Evolutionary conservation across 2,113 vertebrate species (phyloP).

Genomic region (Oxyura jamaicensis): DNA sequence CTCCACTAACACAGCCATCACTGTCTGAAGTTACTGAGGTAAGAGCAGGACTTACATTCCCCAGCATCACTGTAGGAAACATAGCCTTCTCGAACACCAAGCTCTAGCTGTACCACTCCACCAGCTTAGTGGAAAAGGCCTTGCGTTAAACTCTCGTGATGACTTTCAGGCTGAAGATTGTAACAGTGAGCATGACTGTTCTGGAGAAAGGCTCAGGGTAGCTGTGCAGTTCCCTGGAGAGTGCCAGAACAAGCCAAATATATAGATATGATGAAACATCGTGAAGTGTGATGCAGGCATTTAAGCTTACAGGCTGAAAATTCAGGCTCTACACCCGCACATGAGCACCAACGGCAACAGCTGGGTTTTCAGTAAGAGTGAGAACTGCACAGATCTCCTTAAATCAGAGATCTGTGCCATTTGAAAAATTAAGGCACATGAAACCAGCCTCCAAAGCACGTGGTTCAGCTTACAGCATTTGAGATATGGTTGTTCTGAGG

Average conservation of each 20-base stretch:
- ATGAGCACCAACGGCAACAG: not conserved
- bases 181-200: not conserved
- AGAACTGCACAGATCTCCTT: not conserved
- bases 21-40: not conserved
- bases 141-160: not conserved
- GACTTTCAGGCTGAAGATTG: not conserved
- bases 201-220: accelerated
- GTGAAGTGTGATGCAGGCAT: not conserved
- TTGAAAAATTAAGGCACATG: not conserved
- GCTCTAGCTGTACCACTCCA: not conserved
- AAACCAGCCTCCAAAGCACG: not conserved
- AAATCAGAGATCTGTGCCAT: not conserved
- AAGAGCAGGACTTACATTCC: not conserved
- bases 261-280: not conserved
- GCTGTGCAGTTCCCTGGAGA: not conserved
- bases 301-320: not conserved
- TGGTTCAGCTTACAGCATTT: not conserved
- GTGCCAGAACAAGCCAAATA: not conserved
- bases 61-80: not conserved
- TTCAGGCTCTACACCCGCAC: not conserved
- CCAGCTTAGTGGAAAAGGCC: not conserved
- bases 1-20: not conserved
- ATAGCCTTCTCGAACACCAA: not conserved
- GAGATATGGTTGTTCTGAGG: not conserved
- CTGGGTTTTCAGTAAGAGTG: accelerated